Conservation (phyloP, 1,140 invertebrate species). For the Drosophila pseudoananassae region DNA sequence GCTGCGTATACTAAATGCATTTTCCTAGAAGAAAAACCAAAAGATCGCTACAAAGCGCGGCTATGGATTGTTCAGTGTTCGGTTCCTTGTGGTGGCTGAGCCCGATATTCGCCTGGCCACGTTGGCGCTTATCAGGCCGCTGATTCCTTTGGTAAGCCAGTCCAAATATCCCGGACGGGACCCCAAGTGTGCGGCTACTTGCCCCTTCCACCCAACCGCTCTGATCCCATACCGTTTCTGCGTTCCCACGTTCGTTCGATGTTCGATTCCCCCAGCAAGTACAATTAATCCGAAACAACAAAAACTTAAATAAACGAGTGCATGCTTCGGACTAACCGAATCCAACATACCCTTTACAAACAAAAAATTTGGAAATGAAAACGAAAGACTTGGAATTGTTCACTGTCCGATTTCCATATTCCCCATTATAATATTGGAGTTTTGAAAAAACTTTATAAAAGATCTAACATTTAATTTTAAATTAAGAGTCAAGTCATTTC, state of each 20-base stretch:
- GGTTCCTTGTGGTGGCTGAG: slow-evolving; percentile 81
- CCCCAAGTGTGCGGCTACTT: slow-evolving; percentile 8
- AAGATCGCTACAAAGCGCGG: slow-evolving; percentile 64
- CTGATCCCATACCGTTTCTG: slow-evolving; percentile 40
- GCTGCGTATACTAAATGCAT: slow-evolving; percentile 53
- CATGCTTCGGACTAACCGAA: slow-evolving; percentile 14
- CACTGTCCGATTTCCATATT: background rate
- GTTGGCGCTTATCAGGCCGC: slow-evolving; percentile 78
- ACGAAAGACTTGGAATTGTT: background rate
- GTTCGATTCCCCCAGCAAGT: slow-evolving; percentile 52
- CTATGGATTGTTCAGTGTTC: slow-evolving; percentile 78
- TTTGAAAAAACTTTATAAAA: background rate
- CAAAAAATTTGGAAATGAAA: background rate
- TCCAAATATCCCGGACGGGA: slow-evolving; percentile 38
- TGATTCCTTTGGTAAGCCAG: slow-evolving; percentile 82
- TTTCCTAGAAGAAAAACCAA: slow-evolving; percentile 78
- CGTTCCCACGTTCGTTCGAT: slow-evolving; percentile 55
- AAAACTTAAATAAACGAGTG: slow-evolving; percentile 2
- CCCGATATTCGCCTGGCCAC: slow-evolving; percentile 79
- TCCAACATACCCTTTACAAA: slow-evolving; percentile 12
- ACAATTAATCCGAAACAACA: slow-evolving; percentile 7
- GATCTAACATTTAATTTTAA: background rate
- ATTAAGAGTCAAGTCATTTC: background rate
- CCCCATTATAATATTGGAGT: background rate
- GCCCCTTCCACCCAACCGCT: slow-evolving; percentile 23